Base-by-base conservation (phyloP, 2,888 invertebrate species). In the Drosophila percnosoma region DNA sequence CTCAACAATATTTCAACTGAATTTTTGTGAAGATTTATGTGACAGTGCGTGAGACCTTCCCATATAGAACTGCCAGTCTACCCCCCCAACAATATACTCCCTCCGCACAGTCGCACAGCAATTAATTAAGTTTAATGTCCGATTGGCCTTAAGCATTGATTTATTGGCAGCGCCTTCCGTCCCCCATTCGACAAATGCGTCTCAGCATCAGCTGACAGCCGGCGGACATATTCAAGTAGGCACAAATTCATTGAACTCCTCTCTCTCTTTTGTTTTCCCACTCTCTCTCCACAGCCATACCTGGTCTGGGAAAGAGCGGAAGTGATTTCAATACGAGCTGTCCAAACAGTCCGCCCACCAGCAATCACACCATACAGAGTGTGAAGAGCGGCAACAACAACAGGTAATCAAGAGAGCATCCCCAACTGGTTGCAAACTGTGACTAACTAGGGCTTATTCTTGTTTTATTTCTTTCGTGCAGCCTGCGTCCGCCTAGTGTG, bases 241-340 rank as follows among this genome's bases (percentile, higher is more conserved):
- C 73, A 31, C 42, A 31, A 31, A 70, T 71, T 74, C 68, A 81
- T 81, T 73, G 66, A 79, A 57, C 68, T 59, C 54, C 27, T 31
- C 48, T n/a, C 29, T 33, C 42, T 38, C 59, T 48, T 38, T 27
- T 42, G 31, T 29, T 49, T 18, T 21, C 18, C 36, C 45, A 34
- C 10, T 21, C 21, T 62, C 49, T 15, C 2, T 31, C 72, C 80
- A 0, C 70, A 93, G 93, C 92, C 48, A 93, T 93, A 94, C 95
- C 83, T 93, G 95, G 92, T 94, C 95, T 91, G 95, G 95, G 92
- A 93, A 96, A 84, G 94, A 95, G 84, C 94, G 95, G 92, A 94
- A 94, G 82, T 72, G 93, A 93, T 68, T 88, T 92, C 67, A 92
- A 91, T 75, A 94, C 94, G 52, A 95, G 95, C 85, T 95, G 95